A percentile compares a stretch with the other conserved stretches of the same genome.
Conservation (phyloP, 1,140 invertebrate genomes). For the Tetragonula clypearis region DNA sequence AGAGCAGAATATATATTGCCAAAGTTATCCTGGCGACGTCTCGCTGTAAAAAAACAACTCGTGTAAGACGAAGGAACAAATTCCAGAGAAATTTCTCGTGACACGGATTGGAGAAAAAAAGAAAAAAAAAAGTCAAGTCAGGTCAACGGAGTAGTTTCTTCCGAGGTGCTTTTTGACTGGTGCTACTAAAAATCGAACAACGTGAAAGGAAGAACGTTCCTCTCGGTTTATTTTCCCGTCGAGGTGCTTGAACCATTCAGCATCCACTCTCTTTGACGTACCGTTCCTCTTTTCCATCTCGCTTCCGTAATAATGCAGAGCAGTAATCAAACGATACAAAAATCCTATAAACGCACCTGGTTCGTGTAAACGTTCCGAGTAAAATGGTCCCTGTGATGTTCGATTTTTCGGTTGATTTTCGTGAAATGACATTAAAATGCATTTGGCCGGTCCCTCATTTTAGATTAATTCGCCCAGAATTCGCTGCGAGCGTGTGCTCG, state of each 20-base stretch:
- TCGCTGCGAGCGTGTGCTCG: not conserved
- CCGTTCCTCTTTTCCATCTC: not conserved
- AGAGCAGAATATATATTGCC: no score
- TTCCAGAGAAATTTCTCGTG: not conserved
- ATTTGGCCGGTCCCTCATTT: slow-evolving; percentile 16
- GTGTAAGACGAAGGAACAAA: not conserved
- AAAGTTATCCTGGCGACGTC: not conserved
- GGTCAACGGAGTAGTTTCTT: slow-evolving; percentile 5
- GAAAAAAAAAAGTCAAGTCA: not conserved
- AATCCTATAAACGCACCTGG: no score
- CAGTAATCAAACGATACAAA: not conserved
- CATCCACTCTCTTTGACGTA: not conserved
- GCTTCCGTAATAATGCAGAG: not conserved
- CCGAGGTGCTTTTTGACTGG: not conserved
- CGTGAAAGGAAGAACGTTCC: not conserved
- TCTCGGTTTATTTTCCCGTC: not conserved
- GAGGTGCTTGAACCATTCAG: not conserved
- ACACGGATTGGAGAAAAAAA: not conserved
- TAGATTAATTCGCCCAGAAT: slow-evolving; percentile 41
- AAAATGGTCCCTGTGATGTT: not conserved
- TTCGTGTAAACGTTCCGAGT: not conserved
- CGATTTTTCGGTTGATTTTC: not conserved
- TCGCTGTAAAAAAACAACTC: not conserved
- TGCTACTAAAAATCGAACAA: slow-evolving; percentile 27
- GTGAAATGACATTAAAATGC: not conserved